Evolutionary conservation across 2,113 vertebrate species (phyloP), one percentile per base, ranked within the genome.

Genomic region (Sylvilagus bachmani): DNA sequence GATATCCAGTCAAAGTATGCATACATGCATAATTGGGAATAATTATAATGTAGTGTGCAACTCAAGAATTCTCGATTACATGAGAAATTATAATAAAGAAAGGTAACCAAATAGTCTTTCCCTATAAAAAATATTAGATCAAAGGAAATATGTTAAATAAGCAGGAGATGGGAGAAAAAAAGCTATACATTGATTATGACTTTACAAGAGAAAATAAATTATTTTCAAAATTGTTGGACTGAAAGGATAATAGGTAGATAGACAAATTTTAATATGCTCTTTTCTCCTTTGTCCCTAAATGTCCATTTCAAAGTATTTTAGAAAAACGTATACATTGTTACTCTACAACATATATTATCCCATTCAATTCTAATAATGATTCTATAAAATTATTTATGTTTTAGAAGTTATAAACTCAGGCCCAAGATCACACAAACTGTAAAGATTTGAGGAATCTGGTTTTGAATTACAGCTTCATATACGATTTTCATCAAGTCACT

Each of bases 11-110:
- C 44, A 92, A 81, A 83, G 29, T 24, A 53, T 49, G 73, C 77
- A 73, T 38, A 67, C 1, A 67, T 19, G 16, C 17, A 73, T 53
- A 88, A 86, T 12, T 95, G 33, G 81, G 3, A 71, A 51, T 89
- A 73, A 95, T 53, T 78, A 49, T 2, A 61, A 69, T 70, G 4
- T 92, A 16, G 81, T 21, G 16, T 71, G 17, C n/a, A 31, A 93
- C 79, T 82, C 44, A 91, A 66, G 25, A 95, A 84, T 66, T 95
- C 22, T 70, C 82, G 69, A 92, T 86, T 92, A 27, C 17, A 71
- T 71, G 17, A 94, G 29, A 11, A 85, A 49, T 33, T 82, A 71
- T 71, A 89, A 71, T 9, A 79, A 74, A 94, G n/a, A 53, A 82
- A 90, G 10, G 31, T 66, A 22, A 19, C 16, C 31, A 22, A 62